Evolutionary conservation across 2,113 vertebrate species (phyloP).

Genomic region (Andinoacara biseriatus): DNA sequence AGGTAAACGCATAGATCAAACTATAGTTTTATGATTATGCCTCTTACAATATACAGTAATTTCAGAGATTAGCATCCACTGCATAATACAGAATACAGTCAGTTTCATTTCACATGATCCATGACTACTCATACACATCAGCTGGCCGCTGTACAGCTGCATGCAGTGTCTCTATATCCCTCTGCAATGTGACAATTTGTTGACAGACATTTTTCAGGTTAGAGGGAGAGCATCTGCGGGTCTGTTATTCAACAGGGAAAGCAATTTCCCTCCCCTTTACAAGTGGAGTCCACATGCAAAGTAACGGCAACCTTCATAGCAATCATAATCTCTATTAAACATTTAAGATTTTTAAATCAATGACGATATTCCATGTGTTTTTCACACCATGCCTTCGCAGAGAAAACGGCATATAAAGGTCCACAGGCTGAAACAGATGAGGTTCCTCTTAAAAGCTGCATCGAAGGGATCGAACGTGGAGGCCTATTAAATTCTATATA

Average conservation of each 20-base stretch:
- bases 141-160: too few relatives aligned
- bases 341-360: background rate
- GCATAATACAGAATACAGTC: too few relatives aligned
- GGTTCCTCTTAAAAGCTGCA: background rate
- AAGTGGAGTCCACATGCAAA: background rate
- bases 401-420: background rate
- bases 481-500: too few relatives aligned
- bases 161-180: too few relatives aligned
- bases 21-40: background rate
- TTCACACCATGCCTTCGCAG: background rate
- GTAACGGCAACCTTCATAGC: background rate
- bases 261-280: background rate
- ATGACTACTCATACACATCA: background rate
- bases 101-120: background rate
- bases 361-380: background rate
- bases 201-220: background rate
- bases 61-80: too few relatives aligned
- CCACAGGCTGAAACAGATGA: background rate
- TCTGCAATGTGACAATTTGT: too few relatives aligned
- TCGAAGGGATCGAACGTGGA: too few relatives aligned
- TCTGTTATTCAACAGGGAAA: background rate
- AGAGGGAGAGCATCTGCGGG: background rate
- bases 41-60: accelerated
- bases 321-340: background rate
- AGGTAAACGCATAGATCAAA: background rate